phyloP scores from a whole-genome alignment of 2,888 invertebrate species.

The Polietes domitor region DNA sequence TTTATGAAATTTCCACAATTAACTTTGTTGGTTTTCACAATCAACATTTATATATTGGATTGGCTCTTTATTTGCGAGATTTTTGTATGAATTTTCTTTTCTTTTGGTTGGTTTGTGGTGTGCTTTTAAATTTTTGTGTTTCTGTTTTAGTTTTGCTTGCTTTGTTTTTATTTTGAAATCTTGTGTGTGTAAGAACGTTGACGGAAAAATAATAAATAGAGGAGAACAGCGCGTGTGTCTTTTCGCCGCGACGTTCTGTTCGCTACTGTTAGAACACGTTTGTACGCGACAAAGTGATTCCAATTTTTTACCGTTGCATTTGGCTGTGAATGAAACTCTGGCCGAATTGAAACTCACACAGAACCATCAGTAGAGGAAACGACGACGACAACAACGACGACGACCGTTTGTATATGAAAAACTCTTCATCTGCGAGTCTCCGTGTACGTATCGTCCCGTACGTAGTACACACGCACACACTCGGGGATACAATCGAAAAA shows the following conservation, averaged over 20 bases:
- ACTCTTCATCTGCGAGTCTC: conserved; percentile 54
- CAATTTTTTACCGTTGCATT: conserved; percentile 73
- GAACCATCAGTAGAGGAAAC: conserved; percentile 39
- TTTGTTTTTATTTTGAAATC: conserved; percentile 43
- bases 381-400: conserved; percentile 52
- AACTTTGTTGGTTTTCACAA: conserved; percentile 31
- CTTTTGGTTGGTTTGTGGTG: not conserved
- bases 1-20: conserved; percentile 45
- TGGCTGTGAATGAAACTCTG: conserved; percentile 68
- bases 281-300: conserved; percentile 73
- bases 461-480: conserved; percentile 20
- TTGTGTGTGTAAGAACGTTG: conserved; percentile 46
- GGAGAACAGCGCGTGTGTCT: conserved; percentile 77
- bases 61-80: not conserved
- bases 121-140: conserved; percentile 41
- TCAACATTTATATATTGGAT: not conserved
- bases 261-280: conserved; percentile 75
- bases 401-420: conserved; percentile 20
- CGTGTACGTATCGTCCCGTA: conserved; percentile 46
- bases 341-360: conserved; percentile 30
- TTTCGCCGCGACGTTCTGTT: conserved; percentile 80
- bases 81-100: not conserved
- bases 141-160: no score
- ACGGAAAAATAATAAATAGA: conserved; percentile 51
- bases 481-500: conserved; percentile 54